Conservation (phyloP, 2,797 vertebrate genomes). For the Lophius americanus region DNA sequence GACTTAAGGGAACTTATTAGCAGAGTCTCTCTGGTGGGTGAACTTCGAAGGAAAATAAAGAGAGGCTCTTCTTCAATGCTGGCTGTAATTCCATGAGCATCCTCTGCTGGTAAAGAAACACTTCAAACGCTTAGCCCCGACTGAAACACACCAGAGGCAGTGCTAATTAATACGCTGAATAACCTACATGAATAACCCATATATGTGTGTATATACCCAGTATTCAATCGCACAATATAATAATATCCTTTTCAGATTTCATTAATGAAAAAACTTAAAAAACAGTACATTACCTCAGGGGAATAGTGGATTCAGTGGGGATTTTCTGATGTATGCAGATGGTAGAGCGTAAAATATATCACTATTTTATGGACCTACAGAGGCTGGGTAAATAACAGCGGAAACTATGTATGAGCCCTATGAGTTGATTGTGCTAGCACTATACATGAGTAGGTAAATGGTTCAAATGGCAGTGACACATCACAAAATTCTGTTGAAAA, state of each 20-base stretch:
- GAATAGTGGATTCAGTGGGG: conserved; percentile 11
- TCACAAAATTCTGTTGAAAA: not conserved
- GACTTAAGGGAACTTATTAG: conserved; percentile 75
- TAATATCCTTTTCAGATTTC: conserved; percentile 31
- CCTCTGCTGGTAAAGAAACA: conserved; percentile 73
- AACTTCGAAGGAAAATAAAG: conserved; percentile 54
- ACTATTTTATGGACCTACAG: conserved; percentile 27
- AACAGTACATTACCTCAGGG: conserved; percentile 6
- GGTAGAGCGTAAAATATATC: conserved; percentile 39
- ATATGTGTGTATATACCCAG: conserved; percentile 31
- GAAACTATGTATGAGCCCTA: conserved; percentile 49
- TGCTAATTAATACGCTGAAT: conserved; percentile 61
- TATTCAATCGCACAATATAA: conserved; percentile 42
- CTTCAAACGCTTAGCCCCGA: conserved; percentile 62
- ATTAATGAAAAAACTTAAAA: conserved; percentile 36
- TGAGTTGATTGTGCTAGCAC: conserved; percentile 6
- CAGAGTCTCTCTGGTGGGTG: conserved; percentile 60
- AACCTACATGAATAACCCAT: conserved; percentile 67
- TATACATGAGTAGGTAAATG: not conserved
- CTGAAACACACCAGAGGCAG: conserved; percentile 54
- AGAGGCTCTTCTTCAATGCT: conserved; percentile 44
- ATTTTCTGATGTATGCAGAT: conserved; percentile 53
- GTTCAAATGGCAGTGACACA: not conserved
- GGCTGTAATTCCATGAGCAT: conserved; percentile 72
- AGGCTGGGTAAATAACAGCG: conserved; percentile 24